phyloP scores from a whole-genome alignment of 2,888 invertebrate species.

The Drosophila acutilabella region DNA sequence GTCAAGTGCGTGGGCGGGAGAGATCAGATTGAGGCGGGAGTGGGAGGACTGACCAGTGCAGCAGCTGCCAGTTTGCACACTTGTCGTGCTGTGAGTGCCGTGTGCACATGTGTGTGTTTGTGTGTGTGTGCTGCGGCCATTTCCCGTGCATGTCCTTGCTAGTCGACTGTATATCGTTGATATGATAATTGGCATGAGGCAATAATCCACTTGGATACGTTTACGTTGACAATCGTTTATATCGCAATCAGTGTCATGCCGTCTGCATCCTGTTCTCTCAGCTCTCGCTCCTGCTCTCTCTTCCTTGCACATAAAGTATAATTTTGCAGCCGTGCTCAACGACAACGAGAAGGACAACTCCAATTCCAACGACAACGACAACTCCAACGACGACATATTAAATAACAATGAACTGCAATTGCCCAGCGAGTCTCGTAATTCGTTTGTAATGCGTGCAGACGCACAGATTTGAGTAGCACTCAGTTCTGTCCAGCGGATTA shows the following conservation, averaged over 20 bases:
- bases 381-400: constrained; percentile 71
- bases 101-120: not conserved
- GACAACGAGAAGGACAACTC: constrained; percentile 35
- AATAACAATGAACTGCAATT: constrained; percentile 83
- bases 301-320: constrained; percentile 74
- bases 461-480: constrained; percentile 78
- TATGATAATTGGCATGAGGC: constrained; percentile 83
- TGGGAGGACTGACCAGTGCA: constrained; percentile 31
- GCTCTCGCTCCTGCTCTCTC: not conserved
- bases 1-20: constrained; percentile 63
- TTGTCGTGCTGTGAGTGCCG: constrained; percentile 52
- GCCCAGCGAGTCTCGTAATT: constrained; percentile 78
- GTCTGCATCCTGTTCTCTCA: constrained; percentile 43
- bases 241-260: constrained; percentile 81
- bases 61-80: constrained; percentile 54
- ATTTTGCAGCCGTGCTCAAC: constrained; percentile 63
- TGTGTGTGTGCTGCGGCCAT: constrained; percentile 29
- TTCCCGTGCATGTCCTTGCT: constrained; percentile 47
- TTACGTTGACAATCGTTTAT: constrained; percentile 82
- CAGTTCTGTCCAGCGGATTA: constrained; percentile 33
- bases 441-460: constrained; percentile 80
- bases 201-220: constrained; percentile 82
- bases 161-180: constrained; percentile 73
- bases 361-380: constrained; percentile 53
- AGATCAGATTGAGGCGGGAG: constrained; percentile 3